These are phyloP conservation scores for Dexiosoma caninum DNA, from an alignment of 2,888 invertebrate genomes.

Conservation along the genomic window DNA sequence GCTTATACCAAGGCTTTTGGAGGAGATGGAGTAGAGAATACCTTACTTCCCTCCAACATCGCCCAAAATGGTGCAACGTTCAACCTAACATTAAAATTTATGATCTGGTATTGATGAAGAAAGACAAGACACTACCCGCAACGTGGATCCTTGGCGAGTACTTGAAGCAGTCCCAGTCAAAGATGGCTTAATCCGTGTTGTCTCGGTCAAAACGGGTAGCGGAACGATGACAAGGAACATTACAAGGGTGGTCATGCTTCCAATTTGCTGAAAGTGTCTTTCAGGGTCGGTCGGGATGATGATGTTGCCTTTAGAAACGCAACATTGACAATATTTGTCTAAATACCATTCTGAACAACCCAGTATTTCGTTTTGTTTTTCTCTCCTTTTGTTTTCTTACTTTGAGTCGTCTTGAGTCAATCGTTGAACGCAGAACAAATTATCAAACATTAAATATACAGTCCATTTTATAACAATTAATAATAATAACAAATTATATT, in stretches of 20 bases:
- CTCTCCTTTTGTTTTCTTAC: too few relatives aligned
- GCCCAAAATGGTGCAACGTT: conserved; percentile 3
- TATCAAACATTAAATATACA: too few relatives aligned
- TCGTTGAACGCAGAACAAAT: too few relatives aligned
- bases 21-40: conserved; percentile 44
- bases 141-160: conserved; percentile 50
- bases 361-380: too few relatives aligned
- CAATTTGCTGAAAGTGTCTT: background rate
- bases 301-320: background rate
- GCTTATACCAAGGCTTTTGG: background rate
- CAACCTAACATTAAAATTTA: conserved; percentile 5
- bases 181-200: conserved; percentile 46
- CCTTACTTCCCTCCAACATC: conserved; percentile 33
- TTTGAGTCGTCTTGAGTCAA: too few relatives aligned
- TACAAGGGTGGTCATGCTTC: background rate
- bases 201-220: background rate
- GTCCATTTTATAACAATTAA: too few relatives aligned
- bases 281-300: background rate
- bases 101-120: conserved; percentile 24
- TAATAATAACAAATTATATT: too few relatives aligned
- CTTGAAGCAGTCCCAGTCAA: conserved; percentile 38
- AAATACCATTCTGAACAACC: too few relatives aligned
- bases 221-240: conserved; percentile 8
- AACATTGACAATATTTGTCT: too few relatives aligned
- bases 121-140: conserved; percentile 3